Percentiles rank a stretch among this genome's conserved stretches.
phyloP scores from a whole-genome alignment of 2,113 vertebrate species.

The Chamaea fasciata region DNA sequence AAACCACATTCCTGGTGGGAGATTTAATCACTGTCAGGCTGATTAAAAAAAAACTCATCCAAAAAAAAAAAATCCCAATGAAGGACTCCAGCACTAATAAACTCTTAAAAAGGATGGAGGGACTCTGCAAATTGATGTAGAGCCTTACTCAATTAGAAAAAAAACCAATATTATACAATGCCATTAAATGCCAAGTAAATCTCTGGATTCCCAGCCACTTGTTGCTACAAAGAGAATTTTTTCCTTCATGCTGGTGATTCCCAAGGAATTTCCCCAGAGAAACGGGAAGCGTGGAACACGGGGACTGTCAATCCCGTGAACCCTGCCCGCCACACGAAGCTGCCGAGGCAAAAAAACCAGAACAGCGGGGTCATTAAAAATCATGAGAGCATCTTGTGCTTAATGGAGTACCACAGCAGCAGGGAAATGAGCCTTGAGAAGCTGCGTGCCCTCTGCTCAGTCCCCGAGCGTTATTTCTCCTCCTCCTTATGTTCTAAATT shows the following conservation, averaged over 20 bases:
- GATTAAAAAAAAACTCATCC: background rate
- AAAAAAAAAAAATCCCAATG: background rate
- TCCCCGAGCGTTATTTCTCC: conserved; percentile 44
- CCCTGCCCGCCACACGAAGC: background rate
- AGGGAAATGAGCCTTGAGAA: conserved; percentile 64
- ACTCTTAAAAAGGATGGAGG: background rate
- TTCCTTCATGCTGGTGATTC: background rate
- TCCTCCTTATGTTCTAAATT: conserved; percentile 56
- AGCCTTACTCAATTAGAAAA: background rate
- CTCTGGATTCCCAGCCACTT: background rate
- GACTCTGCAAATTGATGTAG: background rate
- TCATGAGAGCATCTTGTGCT: conserved; percentile 48
- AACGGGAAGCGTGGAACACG: background rate
- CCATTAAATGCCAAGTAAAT: background rate
- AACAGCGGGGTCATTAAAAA: conserved; percentile 20
- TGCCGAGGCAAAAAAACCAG: background rate
- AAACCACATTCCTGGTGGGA: background rate
- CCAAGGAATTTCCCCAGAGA: background rate
- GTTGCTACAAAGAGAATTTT: background rate
- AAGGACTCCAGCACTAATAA: background rate
- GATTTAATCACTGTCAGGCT: background rate
- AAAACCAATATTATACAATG: background rate
- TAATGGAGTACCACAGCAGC: conserved; percentile 51
- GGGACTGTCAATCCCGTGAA: background rate
- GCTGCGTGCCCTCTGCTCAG: conserved; percentile 42